Evolutionary conservation across 2,113 vertebrate genomes (phyloP).

Genomic region (Lota lota): DNA sequence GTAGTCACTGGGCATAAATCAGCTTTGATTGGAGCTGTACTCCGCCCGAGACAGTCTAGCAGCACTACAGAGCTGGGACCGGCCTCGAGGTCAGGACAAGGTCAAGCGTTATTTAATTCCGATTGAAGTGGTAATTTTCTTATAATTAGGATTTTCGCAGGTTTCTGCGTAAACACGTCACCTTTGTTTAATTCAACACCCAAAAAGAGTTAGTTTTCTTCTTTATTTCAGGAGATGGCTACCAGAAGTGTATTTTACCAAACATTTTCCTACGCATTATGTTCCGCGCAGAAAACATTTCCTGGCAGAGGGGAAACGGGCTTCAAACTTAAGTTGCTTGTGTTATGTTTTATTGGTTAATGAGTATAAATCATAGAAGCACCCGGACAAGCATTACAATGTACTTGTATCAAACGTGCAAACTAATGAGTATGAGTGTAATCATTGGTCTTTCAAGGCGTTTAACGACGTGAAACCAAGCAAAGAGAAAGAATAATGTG

Average conservation of each 20-base stretch:
- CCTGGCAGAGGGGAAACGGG: too few species aligned
- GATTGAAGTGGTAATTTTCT: neutral
- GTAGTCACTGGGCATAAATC: constrained; percentile 76
- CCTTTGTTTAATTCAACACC: constrained; percentile 1
- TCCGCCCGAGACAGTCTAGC: constrained; percentile 47
- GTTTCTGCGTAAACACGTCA: neutral
- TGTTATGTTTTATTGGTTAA: too few species aligned
- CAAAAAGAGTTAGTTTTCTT: neutral
- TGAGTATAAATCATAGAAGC: too few species aligned
- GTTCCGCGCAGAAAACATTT: too few species aligned
- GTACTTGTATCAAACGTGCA: too few species aligned
- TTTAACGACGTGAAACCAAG: too few species aligned
- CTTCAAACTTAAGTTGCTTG: too few species aligned
- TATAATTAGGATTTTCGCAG: neutral
- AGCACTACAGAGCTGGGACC: constrained; percentile 36
- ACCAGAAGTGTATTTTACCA: too few species aligned
- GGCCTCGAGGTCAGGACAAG: constrained; percentile 17
- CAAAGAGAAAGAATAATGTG: neutral
- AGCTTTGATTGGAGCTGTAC: constrained; percentile 51
- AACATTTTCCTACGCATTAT: too few species aligned
- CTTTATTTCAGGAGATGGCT: neutral
- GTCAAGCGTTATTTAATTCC: constrained; percentile 19
- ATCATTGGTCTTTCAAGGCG: too few species aligned
- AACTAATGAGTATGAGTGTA: too few species aligned
- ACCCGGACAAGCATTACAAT: too few species aligned